Conservation (phyloP, 2,797 vertebrate species). For the Thalassophryne amazonica region DNA sequence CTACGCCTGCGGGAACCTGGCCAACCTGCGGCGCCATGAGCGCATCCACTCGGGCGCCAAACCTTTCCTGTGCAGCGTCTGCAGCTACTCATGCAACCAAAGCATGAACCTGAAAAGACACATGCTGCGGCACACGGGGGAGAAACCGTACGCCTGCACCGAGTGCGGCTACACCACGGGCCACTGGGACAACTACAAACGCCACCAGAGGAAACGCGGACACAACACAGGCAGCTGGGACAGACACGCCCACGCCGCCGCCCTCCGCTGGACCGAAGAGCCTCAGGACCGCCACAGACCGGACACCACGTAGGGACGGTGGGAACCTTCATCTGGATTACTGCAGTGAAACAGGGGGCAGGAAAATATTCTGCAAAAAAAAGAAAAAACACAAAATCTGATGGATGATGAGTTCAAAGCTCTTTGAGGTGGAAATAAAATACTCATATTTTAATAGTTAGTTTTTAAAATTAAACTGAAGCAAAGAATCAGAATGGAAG, state of each 20-base stretch:
- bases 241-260: slow-evolving; percentile 49
- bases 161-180: slow-evolving; percentile 92
- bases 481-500: no score
- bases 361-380: background rate
- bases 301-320: background rate
- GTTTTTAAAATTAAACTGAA: no score
- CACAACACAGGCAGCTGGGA: slow-evolving; percentile 83
- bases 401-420: no score
- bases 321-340: no score
- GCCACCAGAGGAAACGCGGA: slow-evolving; percentile 95
- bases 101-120: slow-evolving; percentile 98
- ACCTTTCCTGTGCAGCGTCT: slow-evolving; percentile 92
- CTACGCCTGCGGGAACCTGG: slow-evolving; percentile 94
- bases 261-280: slow-evolving; percentile 41
- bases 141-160: slow-evolving; percentile 90
- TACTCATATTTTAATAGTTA: no score
- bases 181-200: slow-evolving; percentile 99
- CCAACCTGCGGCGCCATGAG: slow-evolving; percentile 94
- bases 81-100: slow-evolving; percentile 96
- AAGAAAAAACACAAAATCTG: no score
- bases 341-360: background rate
- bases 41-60: slow-evolving; percentile 96
- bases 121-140: slow-evolving; percentile 92
- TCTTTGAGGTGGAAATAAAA: no score
- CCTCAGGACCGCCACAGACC: slow-evolving; percentile 35